These are phyloP conservation scores for Drosophila colorata DNA, from an alignment of 2,888 invertebrate genomes.

Conservation along the genomic window DNA sequence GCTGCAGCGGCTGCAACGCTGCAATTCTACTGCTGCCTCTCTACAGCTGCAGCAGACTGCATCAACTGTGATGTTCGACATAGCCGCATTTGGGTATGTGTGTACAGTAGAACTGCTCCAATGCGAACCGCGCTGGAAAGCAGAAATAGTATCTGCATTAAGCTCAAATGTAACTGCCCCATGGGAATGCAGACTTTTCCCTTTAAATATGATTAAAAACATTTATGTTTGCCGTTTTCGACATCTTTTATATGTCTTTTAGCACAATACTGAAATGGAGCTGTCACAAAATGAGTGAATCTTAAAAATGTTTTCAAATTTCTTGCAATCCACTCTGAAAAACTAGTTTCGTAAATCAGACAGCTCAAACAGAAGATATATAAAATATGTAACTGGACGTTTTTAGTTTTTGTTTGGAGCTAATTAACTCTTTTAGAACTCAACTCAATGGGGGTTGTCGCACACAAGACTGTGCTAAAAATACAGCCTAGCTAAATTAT, in stretches of 20 bases:
- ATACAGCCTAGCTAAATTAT: no score
- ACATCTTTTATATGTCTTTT: background rate
- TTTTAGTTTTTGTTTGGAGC: no score
- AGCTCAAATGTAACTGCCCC: no score
- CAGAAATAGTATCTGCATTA: no score
- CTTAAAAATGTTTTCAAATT: background rate
- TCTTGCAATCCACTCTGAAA: background rate
- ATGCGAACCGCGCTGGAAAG: constrained; percentile 6
- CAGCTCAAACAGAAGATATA: background rate
- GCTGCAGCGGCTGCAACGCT: constrained; percentile 4
- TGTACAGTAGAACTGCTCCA: constrained; percentile 22
- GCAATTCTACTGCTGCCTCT: constrained; percentile 6
- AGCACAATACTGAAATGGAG: no score
- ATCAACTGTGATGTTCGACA: constrained; percentile 1
- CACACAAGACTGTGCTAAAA: no score
- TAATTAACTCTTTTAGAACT: background rate
- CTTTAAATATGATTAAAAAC: no score
- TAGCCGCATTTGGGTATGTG: background rate
- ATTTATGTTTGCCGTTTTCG: no score
- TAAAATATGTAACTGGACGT: background rate
- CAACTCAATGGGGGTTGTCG: no score
- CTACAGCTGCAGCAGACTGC: constrained; percentile 6
- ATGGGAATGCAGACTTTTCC: no score
- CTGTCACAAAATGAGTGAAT: background rate
- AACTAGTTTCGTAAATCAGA: background rate